Evolutionary conservation across 2,888 invertebrate species (phyloP), one percentile per base, ranked within the genome.

Genomic region (Thyatira batis): DNA sequence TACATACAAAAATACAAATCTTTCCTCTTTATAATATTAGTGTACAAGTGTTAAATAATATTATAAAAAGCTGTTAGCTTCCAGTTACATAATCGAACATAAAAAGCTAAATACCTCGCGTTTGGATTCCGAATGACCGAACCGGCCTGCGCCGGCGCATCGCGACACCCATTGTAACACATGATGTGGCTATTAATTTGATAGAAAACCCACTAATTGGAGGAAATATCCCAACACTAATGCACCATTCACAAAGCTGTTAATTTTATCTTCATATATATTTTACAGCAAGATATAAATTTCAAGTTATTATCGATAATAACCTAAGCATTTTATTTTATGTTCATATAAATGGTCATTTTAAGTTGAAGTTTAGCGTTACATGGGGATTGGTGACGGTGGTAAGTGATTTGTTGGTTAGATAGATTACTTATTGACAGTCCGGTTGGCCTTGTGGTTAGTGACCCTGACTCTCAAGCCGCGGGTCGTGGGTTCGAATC

Each of bases 181-280:
- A n/a, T 56, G 57, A 67, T 66, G 53, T 52, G 60, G 58, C 76
- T 71, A 78, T 81, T 76, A 78, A 80, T 81, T 78, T 73, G 76
- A 82, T 76, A 76, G 71, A 73, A 75, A 73, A 59, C 65, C 54
- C 55, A 71, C 79, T 82, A 82, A 84, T 82, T 84, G 75, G 80
- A 70, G 73, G 73, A 78, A 72, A 73, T 73, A 63, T 78, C 72
- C 74, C 70, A 60, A 63, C 63, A 58, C 62, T 71, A 71, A 69
- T 51, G 63, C 61, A 65, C 63, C 52, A 39, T 21, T 52, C 33
- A 45, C 13, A 28, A 45, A 44, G 57, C 49, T 51, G 59, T 68
- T 65, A 66, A 67, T 60, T 63, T 66, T 64, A 62, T 74, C 71
- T 73, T 69, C 65, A 78, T 57, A 54, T 66, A 78, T 57, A 54